phyloP scores from a whole-genome alignment of 2,797 vertebrate species.

The Alosa sapidissima region DNA sequence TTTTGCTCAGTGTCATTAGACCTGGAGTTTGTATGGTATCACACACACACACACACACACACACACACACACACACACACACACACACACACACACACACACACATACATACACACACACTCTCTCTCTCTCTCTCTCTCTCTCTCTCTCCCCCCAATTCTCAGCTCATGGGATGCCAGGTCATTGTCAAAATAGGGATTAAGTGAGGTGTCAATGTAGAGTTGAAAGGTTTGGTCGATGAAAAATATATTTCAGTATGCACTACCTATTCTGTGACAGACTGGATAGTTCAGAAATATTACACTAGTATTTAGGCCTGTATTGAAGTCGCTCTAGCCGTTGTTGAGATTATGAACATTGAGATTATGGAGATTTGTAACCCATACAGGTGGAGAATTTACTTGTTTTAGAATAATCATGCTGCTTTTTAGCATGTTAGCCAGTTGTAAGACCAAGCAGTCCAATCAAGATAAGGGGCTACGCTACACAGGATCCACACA shows the following conservation, averaged over 20 bases:
- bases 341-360: conserved; percentile 3
- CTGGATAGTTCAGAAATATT: background rate
- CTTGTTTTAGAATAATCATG: background rate
- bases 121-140: background rate
- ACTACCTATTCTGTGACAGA: background rate
- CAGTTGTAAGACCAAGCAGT: background rate
- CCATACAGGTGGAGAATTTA: background rate
- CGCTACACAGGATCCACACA: background rate
- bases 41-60: background rate
- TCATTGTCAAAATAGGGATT: background rate
- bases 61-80: background rate
- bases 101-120: background rate
- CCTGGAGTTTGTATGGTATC: background rate
- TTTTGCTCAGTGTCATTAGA: background rate
- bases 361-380: background rate
- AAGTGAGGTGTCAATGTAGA: background rate
- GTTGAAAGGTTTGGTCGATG: background rate
- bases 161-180: background rate
- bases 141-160: too few relatives aligned
- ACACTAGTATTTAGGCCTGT: background rate
- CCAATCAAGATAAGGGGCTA: background rate
- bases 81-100: background rate
- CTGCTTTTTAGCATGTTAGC: background rate
- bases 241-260: background rate
- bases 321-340: background rate